phyloP scores from a whole-genome alignment of 2,797 vertebrate genomes.

The Pseudochromis fuscus region DNA sequence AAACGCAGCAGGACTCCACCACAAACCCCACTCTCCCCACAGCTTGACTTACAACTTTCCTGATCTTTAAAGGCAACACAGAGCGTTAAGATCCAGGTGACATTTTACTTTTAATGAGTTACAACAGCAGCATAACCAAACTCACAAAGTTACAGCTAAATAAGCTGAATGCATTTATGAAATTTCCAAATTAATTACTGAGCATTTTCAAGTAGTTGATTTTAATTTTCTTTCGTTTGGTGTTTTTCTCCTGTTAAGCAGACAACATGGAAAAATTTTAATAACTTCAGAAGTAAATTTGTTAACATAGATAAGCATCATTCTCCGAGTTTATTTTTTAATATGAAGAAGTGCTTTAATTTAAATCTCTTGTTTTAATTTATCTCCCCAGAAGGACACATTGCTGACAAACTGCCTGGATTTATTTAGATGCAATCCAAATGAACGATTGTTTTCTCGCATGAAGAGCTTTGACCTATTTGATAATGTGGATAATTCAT shows the following conservation, averaged over 20 bases:
- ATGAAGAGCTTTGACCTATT: constrained; percentile 70
- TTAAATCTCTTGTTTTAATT: constrained; percentile 59
- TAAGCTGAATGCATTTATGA: constrained; percentile 79
- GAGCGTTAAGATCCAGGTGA: constrained; percentile 68
- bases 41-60: constrained; percentile 46
- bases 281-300: constrained; percentile 66
- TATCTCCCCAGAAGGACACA: constrained; percentile 39
- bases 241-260: constrained; percentile 50
- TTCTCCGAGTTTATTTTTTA: constrained; percentile 57
- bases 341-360: constrained; percentile 49
- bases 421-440: constrained; percentile 50
- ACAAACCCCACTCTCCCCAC: constrained; percentile 38
- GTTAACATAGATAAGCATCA: constrained; percentile 62
- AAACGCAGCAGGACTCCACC: constrained; percentile 49
- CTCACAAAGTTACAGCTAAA: constrained; percentile 65
- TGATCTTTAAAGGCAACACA: constrained; percentile 55
- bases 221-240: constrained; percentile 76
- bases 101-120: constrained; percentile 70
- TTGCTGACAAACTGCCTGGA: constrained; percentile 26
- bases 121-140: constrained; percentile 68
- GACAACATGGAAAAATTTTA: constrained; percentile 61
- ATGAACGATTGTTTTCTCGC: constrained; percentile 49
- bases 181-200: constrained; percentile 75
- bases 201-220: constrained; percentile 60
- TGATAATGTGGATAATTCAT: constrained; percentile 64